phyloP scores from a whole-genome alignment of 2,888 invertebrate genomes.

The Drosophila algonquin region DNA sequence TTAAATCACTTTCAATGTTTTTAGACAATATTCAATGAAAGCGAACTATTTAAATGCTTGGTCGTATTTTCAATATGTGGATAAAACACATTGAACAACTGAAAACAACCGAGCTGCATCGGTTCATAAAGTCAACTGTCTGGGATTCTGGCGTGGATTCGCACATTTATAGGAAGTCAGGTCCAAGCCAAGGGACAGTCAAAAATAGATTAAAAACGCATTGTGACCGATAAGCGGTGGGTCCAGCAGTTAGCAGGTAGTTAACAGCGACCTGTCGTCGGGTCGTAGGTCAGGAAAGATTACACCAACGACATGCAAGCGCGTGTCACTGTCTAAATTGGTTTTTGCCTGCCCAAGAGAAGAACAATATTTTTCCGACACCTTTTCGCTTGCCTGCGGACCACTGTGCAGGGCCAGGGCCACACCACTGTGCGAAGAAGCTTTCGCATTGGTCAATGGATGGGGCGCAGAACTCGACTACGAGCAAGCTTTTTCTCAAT shows the following conservation, averaged over 20 bases:
- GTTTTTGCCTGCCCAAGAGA: constrained; percentile 17
- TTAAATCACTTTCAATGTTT: background rate
- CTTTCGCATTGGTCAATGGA: constrained; percentile 24
- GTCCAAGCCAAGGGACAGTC: constrained; percentile 6
- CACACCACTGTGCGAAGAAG: background rate
- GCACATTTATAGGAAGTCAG: constrained; percentile 40
- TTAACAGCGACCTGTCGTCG: constrained; percentile 18
- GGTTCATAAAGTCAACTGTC: constrained; percentile 50
- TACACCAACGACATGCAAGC: constrained; percentile 43
- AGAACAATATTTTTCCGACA: background rate
- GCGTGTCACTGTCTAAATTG: constrained; percentile 37
- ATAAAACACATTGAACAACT: background rate
- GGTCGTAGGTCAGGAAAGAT: background rate
- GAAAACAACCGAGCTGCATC: constrained; percentile 23
- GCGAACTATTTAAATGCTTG: background rate
- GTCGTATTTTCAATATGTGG: background rate
- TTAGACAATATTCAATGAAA: too few relatives aligned
- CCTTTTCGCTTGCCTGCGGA: background rate
- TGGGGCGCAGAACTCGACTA: constrained; percentile 25
- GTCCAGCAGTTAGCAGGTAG: constrained; percentile 42
- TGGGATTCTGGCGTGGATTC: background rate
- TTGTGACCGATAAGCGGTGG: constrained; percentile 42
- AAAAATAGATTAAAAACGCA: constrained; percentile 63
- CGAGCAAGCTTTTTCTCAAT: constrained; percentile 41
- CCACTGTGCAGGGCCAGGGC: constrained; percentile 33